A percentile compares a stretch with the other conserved stretches of the same genome.
Evolutionary conservation across 2,797 vertebrate genomes (phyloP).

Genomic region (Fundulus diaphanus): DNA sequence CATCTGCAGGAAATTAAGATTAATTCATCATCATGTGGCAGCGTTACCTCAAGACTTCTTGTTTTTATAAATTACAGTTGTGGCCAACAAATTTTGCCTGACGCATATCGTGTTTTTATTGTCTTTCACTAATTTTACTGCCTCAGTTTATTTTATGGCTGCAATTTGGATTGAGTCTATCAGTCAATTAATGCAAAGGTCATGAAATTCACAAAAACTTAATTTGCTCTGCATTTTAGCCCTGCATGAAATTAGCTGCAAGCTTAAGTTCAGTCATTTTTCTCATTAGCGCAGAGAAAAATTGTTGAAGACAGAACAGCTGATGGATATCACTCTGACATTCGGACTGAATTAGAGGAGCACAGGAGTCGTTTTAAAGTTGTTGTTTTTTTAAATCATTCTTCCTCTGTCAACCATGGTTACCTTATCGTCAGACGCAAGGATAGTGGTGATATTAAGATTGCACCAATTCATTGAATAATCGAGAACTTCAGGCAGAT

Average conservation of each 20-base stretch:
- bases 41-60: neutral
- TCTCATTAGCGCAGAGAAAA: neutral
- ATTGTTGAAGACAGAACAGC: neutral
- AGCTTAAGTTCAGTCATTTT: neutral
- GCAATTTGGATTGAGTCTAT: neutral
- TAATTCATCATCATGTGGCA: neutral
- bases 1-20: neutral
- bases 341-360: neutral
- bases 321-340: neutral
- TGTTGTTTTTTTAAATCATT: neutral
- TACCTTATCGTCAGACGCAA: neutral
- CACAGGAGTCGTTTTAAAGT: neutral
- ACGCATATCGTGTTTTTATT: neutral
- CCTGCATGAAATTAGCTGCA: neutral
- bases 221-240: neutral
- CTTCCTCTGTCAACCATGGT: neutral
- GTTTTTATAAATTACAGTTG: neutral
- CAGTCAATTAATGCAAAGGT: neutral
- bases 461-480: neutral
- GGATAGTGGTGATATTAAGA: neutral
- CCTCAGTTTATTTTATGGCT: neutral
- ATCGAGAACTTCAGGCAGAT: neutral
- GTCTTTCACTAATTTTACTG: neutral
- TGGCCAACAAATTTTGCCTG: neutral
- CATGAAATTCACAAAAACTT: neutral